Evolutionary conservation across 2,797 vertebrate genomes (phyloP).

Genomic region (Neomorphus geoffroyi): DNA sequence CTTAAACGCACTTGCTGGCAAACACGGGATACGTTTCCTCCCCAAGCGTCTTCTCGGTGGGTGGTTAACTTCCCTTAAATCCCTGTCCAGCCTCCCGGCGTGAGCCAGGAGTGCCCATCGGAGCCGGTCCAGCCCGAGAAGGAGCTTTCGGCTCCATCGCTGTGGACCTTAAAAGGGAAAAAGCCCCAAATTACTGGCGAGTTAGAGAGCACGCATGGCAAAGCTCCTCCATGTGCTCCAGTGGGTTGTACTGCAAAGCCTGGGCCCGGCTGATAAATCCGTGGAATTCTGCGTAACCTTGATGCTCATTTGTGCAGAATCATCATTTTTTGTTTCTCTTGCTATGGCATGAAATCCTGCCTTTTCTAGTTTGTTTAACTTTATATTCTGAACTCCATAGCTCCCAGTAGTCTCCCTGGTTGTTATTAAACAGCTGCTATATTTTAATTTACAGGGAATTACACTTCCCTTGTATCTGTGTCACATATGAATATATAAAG

Average conservation of each 20-base stretch:
- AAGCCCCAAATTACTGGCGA: neutral
- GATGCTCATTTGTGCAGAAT: neutral
- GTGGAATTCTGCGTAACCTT: neutral
- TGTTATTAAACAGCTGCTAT: neutral
- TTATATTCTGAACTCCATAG: neutral
- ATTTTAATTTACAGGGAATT: neutral
- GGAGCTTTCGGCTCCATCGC: neutral
- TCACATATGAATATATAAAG: accelerated
- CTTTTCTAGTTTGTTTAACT: neutral
- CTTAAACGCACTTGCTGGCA: no score
- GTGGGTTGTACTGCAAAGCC: neutral
- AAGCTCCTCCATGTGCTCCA: neutral
- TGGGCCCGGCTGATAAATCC: neutral
- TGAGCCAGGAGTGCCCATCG: neutral
- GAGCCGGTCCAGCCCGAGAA: neutral
- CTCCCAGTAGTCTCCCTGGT: neutral
- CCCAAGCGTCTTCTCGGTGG: neutral
- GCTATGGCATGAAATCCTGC: neutral
- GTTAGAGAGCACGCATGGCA: neutral
- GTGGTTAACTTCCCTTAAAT: neutral
- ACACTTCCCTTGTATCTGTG: neutral
- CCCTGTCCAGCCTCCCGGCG: neutral
- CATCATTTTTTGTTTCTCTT: neutral
- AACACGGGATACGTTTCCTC: accelerated
- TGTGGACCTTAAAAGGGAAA: conserved; percentile 55